These are phyloP conservation scores for Neoniphon sammara DNA, from an alignment of 2,797 vertebrate genomes.

Conservation along the genomic window DNA sequence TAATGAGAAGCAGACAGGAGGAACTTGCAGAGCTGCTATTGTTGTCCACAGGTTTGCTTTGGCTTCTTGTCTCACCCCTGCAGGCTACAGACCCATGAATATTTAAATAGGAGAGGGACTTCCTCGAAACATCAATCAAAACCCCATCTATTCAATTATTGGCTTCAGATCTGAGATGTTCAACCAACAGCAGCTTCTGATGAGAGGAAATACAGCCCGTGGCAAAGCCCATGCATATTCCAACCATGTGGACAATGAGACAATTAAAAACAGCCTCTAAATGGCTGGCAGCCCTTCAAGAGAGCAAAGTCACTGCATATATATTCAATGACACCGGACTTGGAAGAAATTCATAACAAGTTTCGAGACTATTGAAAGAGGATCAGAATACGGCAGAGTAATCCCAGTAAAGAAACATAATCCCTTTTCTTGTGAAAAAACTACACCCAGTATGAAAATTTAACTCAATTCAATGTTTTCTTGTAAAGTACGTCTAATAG, in stretches of 20 bases:
- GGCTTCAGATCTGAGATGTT: slow-evolving; percentile 76
- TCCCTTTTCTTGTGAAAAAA: slow-evolving; percentile 38
- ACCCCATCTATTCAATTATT: slow-evolving; percentile 81
- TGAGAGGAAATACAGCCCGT: slow-evolving; percentile 68
- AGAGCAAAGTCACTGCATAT: slow-evolving; percentile 52
- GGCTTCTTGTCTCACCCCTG: slow-evolving; percentile 74
- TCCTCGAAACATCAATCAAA: slow-evolving; percentile 85
- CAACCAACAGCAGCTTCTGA: slow-evolving; percentile 71
- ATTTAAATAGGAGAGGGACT: slow-evolving; percentile 82
- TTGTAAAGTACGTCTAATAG: slow-evolving; percentile 64
- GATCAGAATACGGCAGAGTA: slow-evolving; percentile 56
- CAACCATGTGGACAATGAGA: slow-evolving; percentile 76
- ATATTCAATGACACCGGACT: slow-evolving; percentile 65
- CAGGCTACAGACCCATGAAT: slow-evolving; percentile 81
- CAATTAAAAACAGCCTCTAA: slow-evolving; percentile 73
- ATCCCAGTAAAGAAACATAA: slow-evolving; percentile 63
- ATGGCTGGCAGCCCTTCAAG: slow-evolving; percentile 63
- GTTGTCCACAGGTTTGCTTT: slow-evolving; percentile 77
- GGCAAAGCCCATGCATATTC: slow-evolving; percentile 65
- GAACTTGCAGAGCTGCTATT: slow-evolving; percentile 71
- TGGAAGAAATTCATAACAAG: slow-evolving; percentile 59
- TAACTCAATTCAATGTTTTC: slow-evolving; percentile 69
- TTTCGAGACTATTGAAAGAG: slow-evolving; percentile 60
- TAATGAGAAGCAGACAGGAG: slow-evolving; percentile 81
- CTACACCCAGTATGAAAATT: slow-evolving; percentile 39